Base-by-base conservation (phyloP, 2,888 invertebrate species). In the Ormyrus pomaceus region DNA sequence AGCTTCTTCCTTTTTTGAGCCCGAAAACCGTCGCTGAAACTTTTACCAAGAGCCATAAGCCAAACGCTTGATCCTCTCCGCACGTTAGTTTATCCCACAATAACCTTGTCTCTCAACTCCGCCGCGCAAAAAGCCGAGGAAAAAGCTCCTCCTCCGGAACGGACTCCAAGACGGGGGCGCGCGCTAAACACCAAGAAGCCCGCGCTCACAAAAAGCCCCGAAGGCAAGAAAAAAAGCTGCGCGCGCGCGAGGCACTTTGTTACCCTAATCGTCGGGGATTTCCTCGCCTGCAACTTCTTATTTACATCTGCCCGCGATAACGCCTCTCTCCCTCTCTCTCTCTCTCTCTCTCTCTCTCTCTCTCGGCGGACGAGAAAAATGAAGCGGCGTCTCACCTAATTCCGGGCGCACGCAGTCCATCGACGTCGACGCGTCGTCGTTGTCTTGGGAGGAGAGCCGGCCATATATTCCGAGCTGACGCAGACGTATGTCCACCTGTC, bases 401-500 rank as follows among this genome's bases (percentile, higher is more conserved):
- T 69, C 58, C 34, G 13, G 34, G 7, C 51, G 34, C 34, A 34
- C 34, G 34, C 34, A 34, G 34, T 34, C 34, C 34, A 34, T 34
- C 34, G 34, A 34, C 34, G 34, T 34, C 34, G 34, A 3, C 34
- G 34, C 34, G 34, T 34, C 9, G 9, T 6, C 51, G 8, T 8
- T 61, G 56, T 64, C 77, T 70, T 64, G 68, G 59, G 48, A 55
- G 55, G 13, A 45, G 10, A 45, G 51, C 48, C 76, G 48, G 76
- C 73, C 68, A 68, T 82, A 80, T 84, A 81, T 71, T 84, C 34
- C 84, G 77, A 77, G 76, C 75, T 85, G 86, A 86, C 85, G 82
- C 83, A 84, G 85, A 86, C 85, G 84, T 85, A 87, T 85, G 86
- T 86, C 83, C 84, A 80, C 77, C 85, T 83, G 84, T 85, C 84